Conservation (phyloP, 2,797 vertebrate genomes). For the Sylvia borin region DNA sequence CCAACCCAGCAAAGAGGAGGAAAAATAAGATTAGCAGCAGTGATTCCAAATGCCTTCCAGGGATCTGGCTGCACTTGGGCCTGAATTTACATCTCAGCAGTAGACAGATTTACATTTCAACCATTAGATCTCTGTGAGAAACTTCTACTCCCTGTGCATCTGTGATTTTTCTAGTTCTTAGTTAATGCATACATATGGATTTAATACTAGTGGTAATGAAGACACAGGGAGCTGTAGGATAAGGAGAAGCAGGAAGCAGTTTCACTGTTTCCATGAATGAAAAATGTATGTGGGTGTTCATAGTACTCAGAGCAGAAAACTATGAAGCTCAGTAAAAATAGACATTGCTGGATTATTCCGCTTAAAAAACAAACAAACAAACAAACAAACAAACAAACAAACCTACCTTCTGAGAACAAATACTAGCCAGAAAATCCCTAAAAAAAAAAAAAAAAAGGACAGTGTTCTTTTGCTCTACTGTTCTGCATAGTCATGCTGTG, state of each 20-base stretch:
- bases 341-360: neutral
- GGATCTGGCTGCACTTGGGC: neutral
- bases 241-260: neutral
- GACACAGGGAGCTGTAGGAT: neutral
- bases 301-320: neutral
- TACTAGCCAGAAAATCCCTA: neutral
- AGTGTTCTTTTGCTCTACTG: neutral
- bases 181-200: conserved; percentile 9
- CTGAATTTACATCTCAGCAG: conserved; percentile 44
- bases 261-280: neutral
- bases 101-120: conserved; percentile 39
- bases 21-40: neutral
- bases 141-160: neutral
- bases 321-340: neutral
- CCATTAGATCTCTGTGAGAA: conserved; percentile 53
- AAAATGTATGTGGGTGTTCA: neutral
- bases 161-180: conserved; percentile 4
- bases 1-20: neutral
- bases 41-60: conserved; percentile 21
- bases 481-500: neutral
- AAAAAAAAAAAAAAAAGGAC: neutral
- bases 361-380: neutral
- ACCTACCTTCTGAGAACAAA: neutral
- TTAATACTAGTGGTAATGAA: neutral
- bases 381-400: fast-evolving